Evolutionary conservation across 2,113 vertebrate genomes (phyloP), one percentile per base, ranked within the genome.

Genomic region (Tonatia bakeri): DNA sequence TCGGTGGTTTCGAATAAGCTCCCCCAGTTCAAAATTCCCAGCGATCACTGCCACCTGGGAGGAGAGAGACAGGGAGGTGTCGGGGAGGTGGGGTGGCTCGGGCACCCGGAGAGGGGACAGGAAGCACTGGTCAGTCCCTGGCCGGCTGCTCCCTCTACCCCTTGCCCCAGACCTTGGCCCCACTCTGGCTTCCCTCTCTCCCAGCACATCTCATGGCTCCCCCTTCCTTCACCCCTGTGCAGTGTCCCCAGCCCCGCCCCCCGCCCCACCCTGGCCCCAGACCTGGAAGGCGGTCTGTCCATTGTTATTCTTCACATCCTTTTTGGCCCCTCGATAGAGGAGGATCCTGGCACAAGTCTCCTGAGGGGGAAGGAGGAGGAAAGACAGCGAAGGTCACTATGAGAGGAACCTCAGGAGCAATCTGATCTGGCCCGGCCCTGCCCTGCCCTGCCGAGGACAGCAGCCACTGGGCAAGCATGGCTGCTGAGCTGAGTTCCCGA

Each of bases 281-380:
- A 99, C 99, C 99, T 99, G 99, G 97, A 99, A 99, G 19, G 99
- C 98, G 0, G 99, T 99, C 98, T 99, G 99, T 24, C 99, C 99
- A 4, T 98, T 99, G 98, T 99, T 99, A 94, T 99, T 99, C 97
- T 99, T 99, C 87, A 99, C 98, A 28, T 99, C 99, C 97, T 99
- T 99, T 94, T 98, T 99, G 47, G 99, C 99, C 80, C 99, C 99
- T 11, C 99, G 97, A 94, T 99, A 99, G 13, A 99, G 98, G 36
- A 99, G 98, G 94, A 99, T 99, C 50, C 99, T 98, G 64, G 99
- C 99, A 95, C 99, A 99, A 98, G 99, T 99, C 97, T 99, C 99
- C 99, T 99, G 98, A 54, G 54, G 12, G 47, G 10, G 5, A 45
- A 14, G 8, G 20, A 12, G 31, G 6, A 20, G 54, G 3, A 50